A percentile compares a stretch with the other conserved stretches of the same genome.
These are phyloP conservation scores for Zophobas atratus DNA, from an alignment of 1,140 invertebrate genomes.

Conservation along the genomic window DNA sequence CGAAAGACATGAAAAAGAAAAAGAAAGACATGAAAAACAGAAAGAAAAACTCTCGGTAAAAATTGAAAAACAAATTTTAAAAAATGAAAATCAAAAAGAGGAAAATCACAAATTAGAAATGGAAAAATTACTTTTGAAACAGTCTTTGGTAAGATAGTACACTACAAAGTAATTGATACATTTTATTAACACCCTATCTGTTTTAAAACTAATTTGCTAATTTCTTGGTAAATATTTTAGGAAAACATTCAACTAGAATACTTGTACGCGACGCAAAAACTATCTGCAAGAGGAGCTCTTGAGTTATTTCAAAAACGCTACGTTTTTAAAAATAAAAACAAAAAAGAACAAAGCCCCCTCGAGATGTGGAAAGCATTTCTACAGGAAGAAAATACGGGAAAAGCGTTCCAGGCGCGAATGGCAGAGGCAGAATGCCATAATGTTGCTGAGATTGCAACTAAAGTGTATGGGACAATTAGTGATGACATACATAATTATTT, in stretches of 20 bases:
- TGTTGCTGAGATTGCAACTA: constrained; percentile 7
- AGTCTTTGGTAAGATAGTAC: constrained; percentile 26
- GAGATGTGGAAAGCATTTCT: constrained; percentile 2
- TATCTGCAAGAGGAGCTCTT: constrained; percentile 2
- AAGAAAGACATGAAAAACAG: too few relatives aligned
- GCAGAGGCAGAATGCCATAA: constrained; percentile 4
- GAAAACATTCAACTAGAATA: constrained; percentile 13
- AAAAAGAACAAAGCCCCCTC: background rate
- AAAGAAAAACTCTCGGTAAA: too few relatives aligned
- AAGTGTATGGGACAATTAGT: background rate
- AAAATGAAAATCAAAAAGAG: background rate
- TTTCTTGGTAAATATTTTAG: constrained; percentile 37
- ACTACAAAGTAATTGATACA: constrained; percentile 21
- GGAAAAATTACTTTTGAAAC: background rate
- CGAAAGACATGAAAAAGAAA: too few relatives aligned
- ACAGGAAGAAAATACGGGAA: background rate
- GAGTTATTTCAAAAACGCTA: constrained; percentile 24
- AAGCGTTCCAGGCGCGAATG: constrained; percentile 10
- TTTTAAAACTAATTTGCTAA: constrained; percentile 38
- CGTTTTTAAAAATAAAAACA: constrained; percentile 32
- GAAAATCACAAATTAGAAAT: constrained; percentile 16
- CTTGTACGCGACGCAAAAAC: constrained; percentile 2
- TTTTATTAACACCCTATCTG: constrained; percentile 22
- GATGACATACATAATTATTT: constrained; percentile 11
- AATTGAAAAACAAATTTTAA: too few relatives aligned